A percentile compares a stretch with the other conserved stretches of the same genome.
Evolutionary conservation across 2,888 invertebrate genomes (phyloP).

Genomic region (Hydraecia micacea): DNA sequence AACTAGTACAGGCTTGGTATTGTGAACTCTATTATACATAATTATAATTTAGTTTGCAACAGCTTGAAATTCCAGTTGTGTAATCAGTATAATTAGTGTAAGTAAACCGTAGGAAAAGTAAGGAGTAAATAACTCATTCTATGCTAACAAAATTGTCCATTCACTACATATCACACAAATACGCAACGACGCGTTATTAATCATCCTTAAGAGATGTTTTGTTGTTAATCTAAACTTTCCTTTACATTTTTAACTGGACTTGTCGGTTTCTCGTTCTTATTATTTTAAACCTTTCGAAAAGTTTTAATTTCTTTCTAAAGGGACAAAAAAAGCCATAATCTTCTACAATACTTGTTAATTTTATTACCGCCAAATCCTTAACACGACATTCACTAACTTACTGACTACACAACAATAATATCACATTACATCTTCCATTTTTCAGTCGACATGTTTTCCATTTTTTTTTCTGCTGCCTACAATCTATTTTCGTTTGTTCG

Average conservation of each 20-base stretch:
- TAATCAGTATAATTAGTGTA: conserved; percentile 53
- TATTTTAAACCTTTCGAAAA: background rate
- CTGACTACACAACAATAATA: conserved; percentile 75
- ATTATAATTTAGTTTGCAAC: background rate
- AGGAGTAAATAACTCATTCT: background rate
- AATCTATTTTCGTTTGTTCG: conserved; percentile 25
- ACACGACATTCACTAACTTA: conserved; percentile 60
- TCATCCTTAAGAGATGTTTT: background rate
- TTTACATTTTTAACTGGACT: conserved; percentile 11
- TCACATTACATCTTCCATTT: conserved; percentile 68
- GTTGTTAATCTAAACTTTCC: background rate
- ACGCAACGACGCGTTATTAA: background rate
- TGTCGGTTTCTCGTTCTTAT: conserved; percentile 8
- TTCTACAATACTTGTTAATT: conserved; percentile 58
- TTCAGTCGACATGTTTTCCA: conserved; percentile 43
- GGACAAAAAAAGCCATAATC: conserved; percentile 25
- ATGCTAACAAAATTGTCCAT: background rate
- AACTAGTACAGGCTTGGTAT: background rate
- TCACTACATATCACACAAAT: background rate
- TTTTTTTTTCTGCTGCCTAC: conserved; percentile 52
- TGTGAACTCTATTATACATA: background rate
- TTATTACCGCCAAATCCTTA: conserved; percentile 62
- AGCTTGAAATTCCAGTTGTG: conserved; percentile 44
- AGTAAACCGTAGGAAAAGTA: background rate
- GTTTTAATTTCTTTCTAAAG: background rate